Conservation (phyloP, 2,797 vertebrate species). For the Sebastes dallii region DNA sequence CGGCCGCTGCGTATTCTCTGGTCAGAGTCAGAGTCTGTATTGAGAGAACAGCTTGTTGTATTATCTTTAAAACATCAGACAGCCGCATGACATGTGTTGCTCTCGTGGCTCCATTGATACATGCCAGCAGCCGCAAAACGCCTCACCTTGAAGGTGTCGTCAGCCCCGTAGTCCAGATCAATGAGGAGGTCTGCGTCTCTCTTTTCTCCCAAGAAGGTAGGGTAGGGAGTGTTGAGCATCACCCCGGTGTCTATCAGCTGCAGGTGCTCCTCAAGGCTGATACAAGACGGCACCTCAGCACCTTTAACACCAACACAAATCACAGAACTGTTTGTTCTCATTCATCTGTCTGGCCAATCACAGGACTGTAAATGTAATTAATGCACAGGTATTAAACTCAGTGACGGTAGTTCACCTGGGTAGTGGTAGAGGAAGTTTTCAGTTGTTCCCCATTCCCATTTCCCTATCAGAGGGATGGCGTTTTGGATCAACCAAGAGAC, state of each 20-base stretch:
- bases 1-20: conserved; percentile 51
- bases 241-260: conserved; percentile 16
- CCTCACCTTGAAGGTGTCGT: conserved; percentile 1
- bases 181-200: conserved; percentile 32
- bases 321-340: neutral
- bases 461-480: conserved; percentile 1
- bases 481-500: neutral
- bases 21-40: conserved; percentile 62
- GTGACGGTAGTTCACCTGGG: neutral
- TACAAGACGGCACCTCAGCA: neutral
- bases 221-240: conserved; percentile 19
- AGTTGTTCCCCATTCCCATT: conserved; percentile 40
- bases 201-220: conserved; percentile 30
- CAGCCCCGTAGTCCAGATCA: neutral
- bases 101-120: neutral
- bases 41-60: neutral
- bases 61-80: neutral
- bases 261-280: neutral
- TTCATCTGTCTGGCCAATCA: neutral
- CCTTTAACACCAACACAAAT: neutral
- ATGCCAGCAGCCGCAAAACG: too few species aligned
- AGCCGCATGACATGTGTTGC: neutral
- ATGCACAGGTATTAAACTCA: neutral
- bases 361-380: neutral
- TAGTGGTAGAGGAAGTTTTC: conserved; percentile 30